A percentile compares a stretch with the other conserved stretches of the same genome.
These are phyloP conservation scores for Brachypterus glaber DNA, from an alignment of 2,888 invertebrate genomes.

Conservation along the genomic window DNA sequence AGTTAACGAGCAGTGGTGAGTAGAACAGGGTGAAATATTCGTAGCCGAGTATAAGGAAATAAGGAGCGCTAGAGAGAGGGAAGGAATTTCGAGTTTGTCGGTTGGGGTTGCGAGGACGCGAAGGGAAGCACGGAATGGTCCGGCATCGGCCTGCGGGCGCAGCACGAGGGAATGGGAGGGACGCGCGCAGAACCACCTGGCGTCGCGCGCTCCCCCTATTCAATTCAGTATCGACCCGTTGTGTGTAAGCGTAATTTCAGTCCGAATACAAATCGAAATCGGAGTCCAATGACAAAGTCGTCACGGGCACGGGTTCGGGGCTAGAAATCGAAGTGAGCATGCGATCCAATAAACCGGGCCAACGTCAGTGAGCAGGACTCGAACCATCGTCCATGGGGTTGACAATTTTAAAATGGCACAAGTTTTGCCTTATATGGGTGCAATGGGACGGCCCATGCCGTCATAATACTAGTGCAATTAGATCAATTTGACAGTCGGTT, in stretches of 20 bases:
- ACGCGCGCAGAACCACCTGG: conserved; percentile 41
- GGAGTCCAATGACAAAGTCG: conserved; percentile 32
- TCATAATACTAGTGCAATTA: conserved; percentile 31
- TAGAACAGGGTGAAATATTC: not conserved
- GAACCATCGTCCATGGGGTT: conserved; percentile 22
- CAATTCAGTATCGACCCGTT: conserved; percentile 43
- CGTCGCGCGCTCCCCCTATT: conserved; percentile 42
- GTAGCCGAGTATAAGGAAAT: conserved; percentile 1
- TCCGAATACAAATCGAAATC: conserved; percentile 34
- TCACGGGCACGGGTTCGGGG: conserved; percentile 25
- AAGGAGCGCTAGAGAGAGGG: conserved; percentile 1
- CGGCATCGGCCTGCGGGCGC: conserved; percentile 24
- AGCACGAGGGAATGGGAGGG: conserved; percentile 35
- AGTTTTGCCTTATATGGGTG: conserved; percentile 13
- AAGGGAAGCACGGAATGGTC: conserved; percentile 19
- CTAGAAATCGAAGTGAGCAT: conserved; percentile 30
- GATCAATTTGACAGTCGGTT: too few relatives aligned
- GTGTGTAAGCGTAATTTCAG: conserved; percentile 36
- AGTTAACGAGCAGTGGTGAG: not conserved
- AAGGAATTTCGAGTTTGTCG: conserved; percentile 1
- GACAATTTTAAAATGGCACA: conserved; percentile 18
- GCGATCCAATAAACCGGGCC: conserved; percentile 25
- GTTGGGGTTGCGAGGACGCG: conserved; percentile 18
- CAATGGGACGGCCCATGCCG: conserved; percentile 29
- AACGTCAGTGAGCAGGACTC: conserved; percentile 17